Conservation (phyloP, 2,797 vertebrate genomes). For the Sphenodon punctatus region DNA sequence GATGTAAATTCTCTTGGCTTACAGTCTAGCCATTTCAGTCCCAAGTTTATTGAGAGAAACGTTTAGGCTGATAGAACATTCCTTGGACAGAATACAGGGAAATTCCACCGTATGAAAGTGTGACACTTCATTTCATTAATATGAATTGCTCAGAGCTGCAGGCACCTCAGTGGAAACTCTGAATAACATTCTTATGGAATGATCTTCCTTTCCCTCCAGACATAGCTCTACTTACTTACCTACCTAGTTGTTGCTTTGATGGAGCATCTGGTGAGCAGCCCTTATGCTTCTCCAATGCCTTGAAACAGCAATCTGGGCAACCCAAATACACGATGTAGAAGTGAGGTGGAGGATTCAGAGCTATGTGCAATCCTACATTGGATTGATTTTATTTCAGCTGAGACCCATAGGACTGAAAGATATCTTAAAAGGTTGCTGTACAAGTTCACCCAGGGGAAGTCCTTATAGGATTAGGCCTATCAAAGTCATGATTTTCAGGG, state of each 20-base stretch:
- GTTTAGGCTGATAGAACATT: background rate
- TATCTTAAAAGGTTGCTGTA: no score
- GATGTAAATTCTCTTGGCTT: no score
- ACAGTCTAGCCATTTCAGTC: constrained; percentile 36
- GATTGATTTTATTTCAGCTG: no score
- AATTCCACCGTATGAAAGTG: background rate
- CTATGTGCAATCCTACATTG: no score
- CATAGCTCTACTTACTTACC: background rate
- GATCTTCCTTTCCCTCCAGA: background rate
- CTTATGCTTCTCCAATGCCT: background rate
- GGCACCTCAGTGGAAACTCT: background rate
- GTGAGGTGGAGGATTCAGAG: no score
- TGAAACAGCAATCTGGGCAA: background rate
- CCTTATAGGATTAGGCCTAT: no score
- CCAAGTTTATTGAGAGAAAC: constrained; percentile 37
- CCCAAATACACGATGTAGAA: background rate
- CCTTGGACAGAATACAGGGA: background rate
- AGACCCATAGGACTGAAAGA: no score
- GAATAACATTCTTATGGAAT: background rate
- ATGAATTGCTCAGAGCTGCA: background rate
- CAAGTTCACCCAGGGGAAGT: no score
- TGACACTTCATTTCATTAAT: background rate
- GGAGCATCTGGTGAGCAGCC: background rate
- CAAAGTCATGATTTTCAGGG: no score
- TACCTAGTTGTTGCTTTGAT: background rate